Percentiles rank a stretch among this genome's conserved stretches.
Conservation (phyloP, 2,888 invertebrate genomes). For the Netelia fuscicornis region DNA sequence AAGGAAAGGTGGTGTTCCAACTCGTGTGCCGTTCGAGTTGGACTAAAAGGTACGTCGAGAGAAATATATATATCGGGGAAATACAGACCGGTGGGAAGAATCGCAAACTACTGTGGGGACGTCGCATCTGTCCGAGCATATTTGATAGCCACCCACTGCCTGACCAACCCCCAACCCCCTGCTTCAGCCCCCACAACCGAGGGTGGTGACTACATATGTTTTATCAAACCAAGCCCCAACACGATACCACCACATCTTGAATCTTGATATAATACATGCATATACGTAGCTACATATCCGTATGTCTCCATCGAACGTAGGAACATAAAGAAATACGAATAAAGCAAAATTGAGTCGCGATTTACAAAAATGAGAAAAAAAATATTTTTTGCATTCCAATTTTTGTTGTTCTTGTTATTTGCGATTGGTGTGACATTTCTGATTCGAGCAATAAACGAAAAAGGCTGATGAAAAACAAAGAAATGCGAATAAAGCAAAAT, state of each 20-base stretch:
- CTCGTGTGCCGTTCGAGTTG: constrained; percentile 6
- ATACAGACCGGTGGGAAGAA: constrained; percentile 77
- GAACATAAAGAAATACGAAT: neutral
- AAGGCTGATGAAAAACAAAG: no score
- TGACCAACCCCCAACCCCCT: constrained; percentile 39
- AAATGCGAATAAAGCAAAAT: neutral
- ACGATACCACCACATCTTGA: neutral
- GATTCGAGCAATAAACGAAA: no score
- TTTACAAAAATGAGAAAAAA: no score
- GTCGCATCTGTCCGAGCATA: constrained; percentile 84
- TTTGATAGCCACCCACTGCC: constrained; percentile 79
- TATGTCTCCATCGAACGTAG: neutral
- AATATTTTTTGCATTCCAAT: no score
- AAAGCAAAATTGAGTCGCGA: neutral
- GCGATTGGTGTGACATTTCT: no score
- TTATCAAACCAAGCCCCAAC: constrained; percentile 16
- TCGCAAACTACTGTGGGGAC: constrained; percentile 84
- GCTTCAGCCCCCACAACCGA: neutral
- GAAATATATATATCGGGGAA: constrained; percentile 67
- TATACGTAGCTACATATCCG: neutral
- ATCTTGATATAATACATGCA: neutral
- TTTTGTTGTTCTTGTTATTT: no score
- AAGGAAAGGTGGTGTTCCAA: constrained; percentile 61
- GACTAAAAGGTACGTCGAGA: constrained; percentile 8
- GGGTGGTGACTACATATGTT: constrained; percentile 54